A percentile compares a stretch with the other conserved stretches of the same genome.
These are phyloP conservation scores for Anguilla japonica DNA, from an alignment of 2,113 vertebrate species.

Conservation along the genomic window DNA sequence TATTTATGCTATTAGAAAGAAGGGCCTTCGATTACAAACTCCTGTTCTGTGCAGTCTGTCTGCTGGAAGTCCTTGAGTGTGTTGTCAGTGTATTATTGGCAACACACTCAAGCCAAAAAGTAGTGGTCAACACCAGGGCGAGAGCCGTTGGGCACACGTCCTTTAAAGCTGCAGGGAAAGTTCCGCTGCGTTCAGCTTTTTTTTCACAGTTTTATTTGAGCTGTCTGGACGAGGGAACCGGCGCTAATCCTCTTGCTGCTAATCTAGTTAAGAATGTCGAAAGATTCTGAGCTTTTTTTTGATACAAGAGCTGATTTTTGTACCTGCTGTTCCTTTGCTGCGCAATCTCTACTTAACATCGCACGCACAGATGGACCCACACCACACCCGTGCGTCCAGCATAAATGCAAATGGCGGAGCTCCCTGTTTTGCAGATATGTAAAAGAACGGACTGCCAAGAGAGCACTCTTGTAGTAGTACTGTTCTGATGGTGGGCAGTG, in stretches of 20 bases:
- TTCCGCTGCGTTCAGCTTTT: constrained; percentile 41
- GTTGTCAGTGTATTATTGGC: background rate
- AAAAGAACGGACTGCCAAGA: background rate
- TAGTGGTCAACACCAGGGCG: background rate
- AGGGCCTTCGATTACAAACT: background rate
- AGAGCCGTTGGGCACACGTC: background rate
- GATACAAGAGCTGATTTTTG: constrained; percentile 31
- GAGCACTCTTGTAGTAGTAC: background rate
- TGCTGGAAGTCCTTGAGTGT: background rate
- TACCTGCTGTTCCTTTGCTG: background rate
- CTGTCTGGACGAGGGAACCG: constrained; percentile 29
- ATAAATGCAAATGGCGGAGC: background rate
- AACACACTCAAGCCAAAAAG: background rate
- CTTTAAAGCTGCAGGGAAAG: constrained; percentile 32
- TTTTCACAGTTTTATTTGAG: constrained; percentile 35
- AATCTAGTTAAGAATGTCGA: constrained; percentile 60
- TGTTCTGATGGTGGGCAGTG: background rate
- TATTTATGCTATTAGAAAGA: background rate
- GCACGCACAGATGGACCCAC: background rate
- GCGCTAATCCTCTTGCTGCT: constrained; percentile 59
- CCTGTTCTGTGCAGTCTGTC: background rate
- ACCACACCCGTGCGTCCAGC: background rate
- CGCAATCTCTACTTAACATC: background rate
- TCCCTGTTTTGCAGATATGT: background rate
- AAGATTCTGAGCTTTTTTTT: constrained; percentile 44